Conservation (phyloP, 2,888 invertebrate genomes). For the Apamea anceps region DNA sequence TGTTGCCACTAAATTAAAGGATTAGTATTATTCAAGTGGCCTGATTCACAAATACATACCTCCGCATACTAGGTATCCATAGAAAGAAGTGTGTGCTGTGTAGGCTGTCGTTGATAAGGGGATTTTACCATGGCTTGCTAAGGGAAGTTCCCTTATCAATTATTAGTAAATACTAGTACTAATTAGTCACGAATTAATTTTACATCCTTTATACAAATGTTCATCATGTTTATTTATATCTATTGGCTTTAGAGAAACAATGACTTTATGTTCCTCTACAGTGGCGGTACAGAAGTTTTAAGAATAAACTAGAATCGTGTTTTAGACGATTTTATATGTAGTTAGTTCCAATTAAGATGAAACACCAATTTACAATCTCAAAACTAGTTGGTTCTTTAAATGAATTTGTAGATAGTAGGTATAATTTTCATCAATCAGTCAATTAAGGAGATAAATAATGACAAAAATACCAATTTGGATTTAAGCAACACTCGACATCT, state of each 20-base stretch:
- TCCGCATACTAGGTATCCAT: too few relatives aligned
- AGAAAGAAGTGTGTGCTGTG: not conserved
- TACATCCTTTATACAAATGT: too few relatives aligned
- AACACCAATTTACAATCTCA: conserved; percentile 12
- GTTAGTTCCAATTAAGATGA: conserved; percentile 24
- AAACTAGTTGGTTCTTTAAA: conserved; percentile 7
- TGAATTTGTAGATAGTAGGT: conserved; percentile 6
- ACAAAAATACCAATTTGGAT: not conserved
- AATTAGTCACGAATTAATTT: not conserved
- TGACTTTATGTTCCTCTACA: not conserved
- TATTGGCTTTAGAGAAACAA: not conserved
- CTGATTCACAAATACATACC: not conserved
- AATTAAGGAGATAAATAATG: conserved; percentile 5
- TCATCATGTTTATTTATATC: not conserved
- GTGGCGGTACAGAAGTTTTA: too few relatives aligned
- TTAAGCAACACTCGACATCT: not conserved
- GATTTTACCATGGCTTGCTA: fast-evolving
- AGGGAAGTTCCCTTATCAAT: not conserved
- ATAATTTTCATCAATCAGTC: conserved; percentile 13
- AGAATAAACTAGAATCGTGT: not conserved
- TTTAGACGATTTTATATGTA: not conserved
- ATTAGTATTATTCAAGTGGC: not conserved
- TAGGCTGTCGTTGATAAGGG: not conserved
- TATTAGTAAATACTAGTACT: too few relatives aligned
- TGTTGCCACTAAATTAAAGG: not conserved